Evolutionary conservation across 2,113 vertebrate genomes (phyloP), one percentile per base, ranked within the genome.

Genomic region (Macrotus californicus): DNA sequence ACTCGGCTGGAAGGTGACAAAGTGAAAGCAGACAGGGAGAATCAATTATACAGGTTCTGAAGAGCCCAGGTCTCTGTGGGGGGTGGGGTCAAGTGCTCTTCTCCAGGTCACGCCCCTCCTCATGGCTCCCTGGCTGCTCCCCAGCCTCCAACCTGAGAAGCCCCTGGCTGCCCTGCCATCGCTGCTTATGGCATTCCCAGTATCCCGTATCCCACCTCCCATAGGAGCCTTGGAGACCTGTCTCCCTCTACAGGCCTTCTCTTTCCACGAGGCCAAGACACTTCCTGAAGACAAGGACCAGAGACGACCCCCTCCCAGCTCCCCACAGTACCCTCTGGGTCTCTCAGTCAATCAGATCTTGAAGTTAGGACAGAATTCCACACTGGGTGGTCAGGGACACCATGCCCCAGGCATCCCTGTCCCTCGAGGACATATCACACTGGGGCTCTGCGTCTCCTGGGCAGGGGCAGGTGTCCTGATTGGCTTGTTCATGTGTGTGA

Each of bases 1-100:
- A 99, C 87, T 29, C 98, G 99, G 94, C 99, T 99, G 77, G 16
- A 89, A 96, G 89, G 31, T 73, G 7, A 56, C 96, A 87, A 89
- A 91, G 48, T 36, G 24, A 93, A 41, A 73, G 46, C 61, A 91
- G 48, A 94, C 14, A 36, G 21, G 84, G 41, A 39, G 52, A 66
- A 59, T 76, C 54, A 82, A 24, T 48, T 7, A 34, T 24, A n/a
- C 11, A 18, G 70, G 70, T 70, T 83, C 66, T 15, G 41, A 81
- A 81, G 43, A 82, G 61, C 24, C 34, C 0, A 0, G 10, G 31
- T 48, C 83, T 79, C 15, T 31, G n/a, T 11, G 73, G 41, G 39
- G 12, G n/a, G 48, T 13, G 24, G n/a, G 4, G 22, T 21, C 48
- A 21, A 26, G 15, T 16, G 19, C 59, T 39, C 64, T 86, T 46